A percentile compares a stretch with the other conserved stretches of the same genome.
Evolutionary conservation across 2,113 vertebrate genomes (phyloP).

Genomic region (Triplophysa siluroides): DNA sequence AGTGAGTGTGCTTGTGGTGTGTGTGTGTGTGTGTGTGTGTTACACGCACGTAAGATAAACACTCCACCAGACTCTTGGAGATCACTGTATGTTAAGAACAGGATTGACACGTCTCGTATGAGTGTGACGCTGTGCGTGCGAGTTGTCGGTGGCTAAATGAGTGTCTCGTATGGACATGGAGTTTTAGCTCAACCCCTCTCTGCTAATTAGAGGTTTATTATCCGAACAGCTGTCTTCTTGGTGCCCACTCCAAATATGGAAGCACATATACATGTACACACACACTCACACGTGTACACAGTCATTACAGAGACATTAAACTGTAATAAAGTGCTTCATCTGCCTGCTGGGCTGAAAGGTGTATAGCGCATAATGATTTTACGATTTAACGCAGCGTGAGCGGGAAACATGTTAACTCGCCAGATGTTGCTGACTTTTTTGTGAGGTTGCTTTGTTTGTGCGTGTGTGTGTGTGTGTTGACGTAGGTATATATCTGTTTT

Average conservation of each 20-base stretch:
- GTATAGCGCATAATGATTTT: conserved; percentile 20
- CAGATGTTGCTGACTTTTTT: conserved; percentile 25
- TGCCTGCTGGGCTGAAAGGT: conserved; percentile 29
- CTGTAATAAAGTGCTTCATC: conserved; percentile 52
- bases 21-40: conserved; percentile 21
- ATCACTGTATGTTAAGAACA: not conserved
- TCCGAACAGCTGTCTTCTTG: conserved; percentile 68
- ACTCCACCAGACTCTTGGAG: not conserved
- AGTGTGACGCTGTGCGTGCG: not conserved
- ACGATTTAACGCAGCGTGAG: conserved; percentile 10
- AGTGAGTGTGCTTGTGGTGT: conserved; percentile 10
- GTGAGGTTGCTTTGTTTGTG: not conserved
- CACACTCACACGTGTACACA: conserved; percentile 6
- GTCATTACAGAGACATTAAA: conserved; percentile 43
- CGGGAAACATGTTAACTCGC: not conserved
- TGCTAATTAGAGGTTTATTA: conserved; percentile 69
- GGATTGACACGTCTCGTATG: conserved; percentile 23
- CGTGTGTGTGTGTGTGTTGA: not conserved
- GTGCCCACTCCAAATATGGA: conserved; percentile 34
- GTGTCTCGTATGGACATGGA: conserved; percentile 54
- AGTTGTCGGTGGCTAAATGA: conserved; percentile 18
- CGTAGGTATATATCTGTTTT: no score
- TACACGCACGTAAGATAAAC: not conserved
- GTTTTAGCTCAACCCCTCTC: conserved; percentile 61
- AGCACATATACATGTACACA: not conserved